Evolutionary conservation across 1,140 invertebrate species (phyloP).

Genomic region (Dolichoris vasculosae): DNA sequence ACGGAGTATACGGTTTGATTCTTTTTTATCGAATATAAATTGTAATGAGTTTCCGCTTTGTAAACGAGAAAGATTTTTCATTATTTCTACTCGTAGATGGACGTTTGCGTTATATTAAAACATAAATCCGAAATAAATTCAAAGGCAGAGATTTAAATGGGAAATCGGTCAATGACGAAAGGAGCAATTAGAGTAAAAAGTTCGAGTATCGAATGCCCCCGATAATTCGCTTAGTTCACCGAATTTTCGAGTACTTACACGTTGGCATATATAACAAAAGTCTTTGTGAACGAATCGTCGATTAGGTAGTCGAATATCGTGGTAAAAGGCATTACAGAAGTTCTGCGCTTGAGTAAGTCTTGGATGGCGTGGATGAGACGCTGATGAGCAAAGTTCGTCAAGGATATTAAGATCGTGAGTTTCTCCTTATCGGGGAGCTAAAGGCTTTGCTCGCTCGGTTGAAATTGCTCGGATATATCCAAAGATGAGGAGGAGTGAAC

Average conservation of each 20-base stretch:
- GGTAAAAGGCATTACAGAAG: constrained; percentile 38
- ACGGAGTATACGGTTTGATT: no score
- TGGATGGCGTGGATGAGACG: constrained; percentile 63
- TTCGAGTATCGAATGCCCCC: background rate
- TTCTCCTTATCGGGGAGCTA: constrained; percentile 50
- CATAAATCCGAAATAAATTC: background rate
- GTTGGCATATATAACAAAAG: background rate
- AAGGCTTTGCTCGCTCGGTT: constrained; percentile 61
- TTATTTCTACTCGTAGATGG: no score
- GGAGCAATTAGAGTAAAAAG: background rate
- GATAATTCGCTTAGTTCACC: background rate
- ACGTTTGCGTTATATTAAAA: no score
- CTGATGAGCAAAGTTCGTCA: constrained; percentile 68
- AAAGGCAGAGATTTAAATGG: background rate
- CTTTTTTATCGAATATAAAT: no score
- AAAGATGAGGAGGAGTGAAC: background rate
- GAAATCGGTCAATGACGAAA: background rate
- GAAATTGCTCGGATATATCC: no score
- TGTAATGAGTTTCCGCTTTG: no score
- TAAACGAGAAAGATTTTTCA: no score
- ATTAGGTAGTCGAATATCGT: background rate
- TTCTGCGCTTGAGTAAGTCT: constrained; percentile 56
- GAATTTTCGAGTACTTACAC: background rate
- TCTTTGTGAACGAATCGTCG: constrained; percentile 22
- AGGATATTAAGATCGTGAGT: constrained; percentile 51